Conservation (phyloP, 2,888 invertebrate species). For the Conomelus anceps region DNA sequence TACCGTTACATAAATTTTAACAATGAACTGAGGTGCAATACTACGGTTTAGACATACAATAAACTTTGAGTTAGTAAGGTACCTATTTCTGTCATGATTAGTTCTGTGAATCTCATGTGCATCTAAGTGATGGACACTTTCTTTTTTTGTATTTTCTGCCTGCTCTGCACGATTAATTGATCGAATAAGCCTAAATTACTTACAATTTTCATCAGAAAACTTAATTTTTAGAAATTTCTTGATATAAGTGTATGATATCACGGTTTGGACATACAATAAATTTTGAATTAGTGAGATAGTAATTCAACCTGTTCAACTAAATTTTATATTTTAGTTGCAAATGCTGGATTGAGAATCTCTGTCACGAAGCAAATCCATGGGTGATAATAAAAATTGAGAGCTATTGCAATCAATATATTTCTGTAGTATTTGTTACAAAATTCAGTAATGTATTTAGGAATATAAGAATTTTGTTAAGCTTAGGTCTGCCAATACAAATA, state of each 20-base stretch:
- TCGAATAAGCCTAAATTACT: neutral
- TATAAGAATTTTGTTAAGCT: no score
- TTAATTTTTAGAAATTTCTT: no score
- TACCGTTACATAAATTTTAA: neutral
- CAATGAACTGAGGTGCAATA: neutral
- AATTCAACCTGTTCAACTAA: no score
- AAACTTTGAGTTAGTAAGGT: neutral
- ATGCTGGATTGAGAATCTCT: no score
- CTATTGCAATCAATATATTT: no score
- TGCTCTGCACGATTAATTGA: neutral
- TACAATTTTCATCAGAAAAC: no score
- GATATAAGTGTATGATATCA: neutral
- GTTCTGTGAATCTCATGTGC: neutral
- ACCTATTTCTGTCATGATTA: neutral
- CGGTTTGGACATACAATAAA: neutral
- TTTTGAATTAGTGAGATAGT: neutral
- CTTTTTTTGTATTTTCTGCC: neutral
- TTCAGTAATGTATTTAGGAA: no score
- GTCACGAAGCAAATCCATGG: no score
- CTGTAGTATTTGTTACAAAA: no score
- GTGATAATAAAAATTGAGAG: no score
- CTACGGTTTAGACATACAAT: neutral
- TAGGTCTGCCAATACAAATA: no score
- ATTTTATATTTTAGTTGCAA: no score
- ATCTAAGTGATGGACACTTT: neutral